A percentile compares a stretch with the other conserved stretches of the same genome.
Conservation (phyloP, 2,113 vertebrate species). For the Typhlomys cinereus region DNA sequence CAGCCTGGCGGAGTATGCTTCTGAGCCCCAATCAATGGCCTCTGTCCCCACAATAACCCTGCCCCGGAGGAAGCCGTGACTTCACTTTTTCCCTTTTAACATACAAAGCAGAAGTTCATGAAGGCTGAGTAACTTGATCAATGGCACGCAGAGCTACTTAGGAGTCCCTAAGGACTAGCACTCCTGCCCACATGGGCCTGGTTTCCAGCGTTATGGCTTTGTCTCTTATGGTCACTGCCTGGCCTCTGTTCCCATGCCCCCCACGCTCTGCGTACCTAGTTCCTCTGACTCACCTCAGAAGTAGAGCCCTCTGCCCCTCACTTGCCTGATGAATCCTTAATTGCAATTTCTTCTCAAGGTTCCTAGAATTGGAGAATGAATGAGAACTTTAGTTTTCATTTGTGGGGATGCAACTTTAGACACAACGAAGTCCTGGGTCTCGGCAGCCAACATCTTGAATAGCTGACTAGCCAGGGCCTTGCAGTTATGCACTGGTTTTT, state of each 20-base stretch:
- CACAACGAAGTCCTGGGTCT: background rate
- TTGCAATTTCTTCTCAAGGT: background rate
- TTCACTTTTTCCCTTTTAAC: background rate
- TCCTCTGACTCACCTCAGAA: background rate
- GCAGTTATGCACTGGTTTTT: background rate
- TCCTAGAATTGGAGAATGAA: background rate
- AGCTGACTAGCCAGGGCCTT: no score
- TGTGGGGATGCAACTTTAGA: background rate
- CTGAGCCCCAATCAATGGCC: background rate
- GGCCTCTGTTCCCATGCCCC: background rate
- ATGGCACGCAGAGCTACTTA: fast-evolving
- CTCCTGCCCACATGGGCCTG: background rate
- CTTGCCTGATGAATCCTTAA: background rate
- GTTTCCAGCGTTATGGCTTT: background rate
- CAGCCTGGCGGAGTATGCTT: fast-evolving
- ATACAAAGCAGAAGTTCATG: background rate
- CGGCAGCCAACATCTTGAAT: background rate
- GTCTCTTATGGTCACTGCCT: background rate
- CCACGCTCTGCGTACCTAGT: background rate
- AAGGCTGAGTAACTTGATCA: background rate
- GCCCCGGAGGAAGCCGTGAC: background rate
- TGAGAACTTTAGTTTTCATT: background rate
- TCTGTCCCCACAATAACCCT: background rate
- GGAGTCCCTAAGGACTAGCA: fast-evolving
- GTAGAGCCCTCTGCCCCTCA: background rate